Percentiles rank a stretch among this genome's conserved stretches.
phyloP scores from a whole-genome alignment of 2,888 invertebrate species.

The Blastobasis lacticolella region DNA sequence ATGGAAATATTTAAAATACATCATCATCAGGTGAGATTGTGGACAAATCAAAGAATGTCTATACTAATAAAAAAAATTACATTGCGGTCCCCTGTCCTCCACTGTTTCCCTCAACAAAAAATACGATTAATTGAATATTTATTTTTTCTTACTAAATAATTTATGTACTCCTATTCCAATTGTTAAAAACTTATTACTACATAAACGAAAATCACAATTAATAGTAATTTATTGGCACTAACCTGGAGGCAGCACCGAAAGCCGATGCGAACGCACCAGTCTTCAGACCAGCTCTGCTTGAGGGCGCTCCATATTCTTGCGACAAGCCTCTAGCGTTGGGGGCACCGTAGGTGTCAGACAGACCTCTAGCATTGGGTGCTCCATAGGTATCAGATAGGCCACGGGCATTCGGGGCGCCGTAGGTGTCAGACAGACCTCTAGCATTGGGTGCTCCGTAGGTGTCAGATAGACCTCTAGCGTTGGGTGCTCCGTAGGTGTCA shows the following conservation, averaged over 20 bases:
- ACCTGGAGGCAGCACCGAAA: constrained; percentile 46
- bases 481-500: constrained; percentile 28
- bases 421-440: constrained; percentile 35
- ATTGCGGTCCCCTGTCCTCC: no score
- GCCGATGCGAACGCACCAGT: constrained; percentile 39
- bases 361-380: constrained; percentile 42
- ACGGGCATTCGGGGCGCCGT: constrained; percentile 26
- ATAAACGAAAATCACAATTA: no score
- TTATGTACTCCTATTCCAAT: no score
- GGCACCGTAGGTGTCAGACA: constrained; percentile 46
- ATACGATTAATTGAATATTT: no score
- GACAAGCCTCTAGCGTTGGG: constrained; percentile 45
- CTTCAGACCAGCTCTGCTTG: constrained; percentile 39
- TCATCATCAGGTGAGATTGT: no score
- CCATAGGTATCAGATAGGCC: constrained; percentile 41
- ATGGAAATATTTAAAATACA: no score
- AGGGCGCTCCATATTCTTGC: constrained; percentile 65
- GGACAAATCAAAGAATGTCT: no score
- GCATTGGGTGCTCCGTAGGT: constrained; percentile 24
- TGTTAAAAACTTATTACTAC: no score
- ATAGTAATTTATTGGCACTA: neutral
- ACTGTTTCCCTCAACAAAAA: no score
- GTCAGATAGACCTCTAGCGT: constrained; percentile 17
- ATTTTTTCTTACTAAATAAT: no score
- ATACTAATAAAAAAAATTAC: no score